Evolutionary conservation across 2,113 vertebrate species (phyloP), one percentile per base, ranked within the genome.

Genomic region (Athene noctua): DNA sequence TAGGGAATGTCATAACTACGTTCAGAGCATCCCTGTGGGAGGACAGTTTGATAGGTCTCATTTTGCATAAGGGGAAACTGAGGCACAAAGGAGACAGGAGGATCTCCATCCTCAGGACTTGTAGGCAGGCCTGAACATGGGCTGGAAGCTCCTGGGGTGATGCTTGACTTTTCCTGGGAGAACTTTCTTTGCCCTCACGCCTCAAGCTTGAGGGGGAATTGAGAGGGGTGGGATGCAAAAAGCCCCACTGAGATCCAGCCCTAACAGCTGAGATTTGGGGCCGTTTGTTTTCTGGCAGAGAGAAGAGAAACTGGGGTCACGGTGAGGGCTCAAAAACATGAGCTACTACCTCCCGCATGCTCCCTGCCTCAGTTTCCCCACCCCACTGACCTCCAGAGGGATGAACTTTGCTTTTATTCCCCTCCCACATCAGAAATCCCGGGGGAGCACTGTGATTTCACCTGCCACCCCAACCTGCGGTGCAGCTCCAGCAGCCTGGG

Each of bases 1-100:
- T 4, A 15, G 1, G 7, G 32, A 13, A 12, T 7, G 9, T 5
- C 7, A 0, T 15, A 5, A 6, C 46, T 26, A 4, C 3, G 2
- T 23, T 18, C 51, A 62, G 80, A 67, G 34, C 61, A 87, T 27
- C 49, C 22, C 16, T 18, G 40, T 9, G 18, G 40, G 42, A 82
- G 40, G 21, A 7, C 4, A 68, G 58, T 22, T 62, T 34, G 18
- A 25, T 7, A 47, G 49, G 11, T 66, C 32, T 80, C 3, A 0
- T 71, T 84, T 20, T 55, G 38, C 34, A 23, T 26, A 47, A 52
- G 29, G 71, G 80, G 82, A 93, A 94, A 94, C 75, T 59, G 86
- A 92, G 90, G 86, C 72, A 73, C 46, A 10, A 46, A 77, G 62
- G 15, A n/a, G 1, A 15, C 10, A 11, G 19, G 10, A 52, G 8